These are phyloP conservation scores for Holcopasites calliopsidis DNA, from an alignment of 1,140 invertebrate genomes.

Conservation along the genomic window DNA sequence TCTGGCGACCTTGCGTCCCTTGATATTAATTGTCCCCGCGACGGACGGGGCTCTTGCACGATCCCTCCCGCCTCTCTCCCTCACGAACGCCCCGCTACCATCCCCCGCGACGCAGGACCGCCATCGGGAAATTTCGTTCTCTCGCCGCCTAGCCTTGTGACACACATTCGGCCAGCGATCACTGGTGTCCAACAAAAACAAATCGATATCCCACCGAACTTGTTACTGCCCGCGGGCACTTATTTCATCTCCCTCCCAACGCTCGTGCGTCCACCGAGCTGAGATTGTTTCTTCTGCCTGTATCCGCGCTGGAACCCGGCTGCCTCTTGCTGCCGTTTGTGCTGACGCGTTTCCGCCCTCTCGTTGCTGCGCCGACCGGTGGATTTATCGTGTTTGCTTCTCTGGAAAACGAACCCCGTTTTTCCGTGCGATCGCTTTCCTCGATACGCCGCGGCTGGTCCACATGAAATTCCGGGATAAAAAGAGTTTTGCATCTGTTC, in stretches of 20 bases:
- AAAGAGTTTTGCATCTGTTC: too few relatives aligned
- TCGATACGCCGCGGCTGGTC: too few relatives aligned
- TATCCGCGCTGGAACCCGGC: background rate
- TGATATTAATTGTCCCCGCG: background rate
- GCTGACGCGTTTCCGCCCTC: background rate
- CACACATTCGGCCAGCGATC: constrained; percentile 46
- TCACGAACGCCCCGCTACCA: background rate
- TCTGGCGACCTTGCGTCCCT: background rate
- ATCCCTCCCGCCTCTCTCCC: too few relatives aligned
- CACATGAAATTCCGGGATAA: too few relatives aligned
- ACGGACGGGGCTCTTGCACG: too few relatives aligned
- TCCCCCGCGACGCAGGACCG: background rate
- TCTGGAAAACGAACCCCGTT: constrained; percentile 19
- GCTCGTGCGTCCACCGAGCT: background rate
- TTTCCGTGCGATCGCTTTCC: background rate
- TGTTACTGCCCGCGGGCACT: constrained; percentile 10
- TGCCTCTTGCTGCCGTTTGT: too few relatives aligned
- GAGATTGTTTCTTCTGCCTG: constrained; percentile 30
- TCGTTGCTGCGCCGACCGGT: too few relatives aligned
- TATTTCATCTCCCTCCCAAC: constrained; percentile 18
- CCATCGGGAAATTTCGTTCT: constrained; percentile 13
- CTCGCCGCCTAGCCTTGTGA: constrained; percentile 24
- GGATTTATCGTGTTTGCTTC: background rate
- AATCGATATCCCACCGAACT: constrained; percentile 55
- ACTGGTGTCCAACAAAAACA: constrained; percentile 65